Conservation (phyloP, 2,888 invertebrate genomes). For the Diarsia dahlii region DNA sequence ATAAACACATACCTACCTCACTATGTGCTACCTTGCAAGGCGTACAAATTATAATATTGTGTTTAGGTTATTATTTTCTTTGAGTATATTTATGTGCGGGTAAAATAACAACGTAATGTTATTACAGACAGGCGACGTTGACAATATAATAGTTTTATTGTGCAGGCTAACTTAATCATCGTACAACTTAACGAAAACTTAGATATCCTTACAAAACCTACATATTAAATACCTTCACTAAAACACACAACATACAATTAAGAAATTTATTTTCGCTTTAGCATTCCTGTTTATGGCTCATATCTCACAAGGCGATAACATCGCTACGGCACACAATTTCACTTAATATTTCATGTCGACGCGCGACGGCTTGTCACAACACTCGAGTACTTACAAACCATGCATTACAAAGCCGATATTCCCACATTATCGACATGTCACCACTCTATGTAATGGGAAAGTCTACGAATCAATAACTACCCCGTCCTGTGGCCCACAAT, state of each 20-base stretch:
- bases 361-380: conserved; percentile 26
- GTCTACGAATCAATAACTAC: conserved; percentile 52
- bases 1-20: no score
- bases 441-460: conserved; percentile 41
- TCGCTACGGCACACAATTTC: conserved; percentile 19
- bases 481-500: conserved; percentile 25
- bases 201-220: background rate
- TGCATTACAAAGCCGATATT: conserved; percentile 47
- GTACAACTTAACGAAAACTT: background rate
- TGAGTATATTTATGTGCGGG: background rate
- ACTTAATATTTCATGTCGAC: conserved; percentile 42
- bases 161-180: background rate
- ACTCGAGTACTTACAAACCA: conserved; percentile 14
- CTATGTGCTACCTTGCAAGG: no score
- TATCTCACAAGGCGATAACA: conserved; percentile 19
- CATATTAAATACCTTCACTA: background rate
- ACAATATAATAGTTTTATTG: background rate
- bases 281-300: conserved; percentile 17
- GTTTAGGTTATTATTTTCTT: background rate
- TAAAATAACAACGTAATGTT: background rate
- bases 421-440: conserved; percentile 45
- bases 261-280: background rate
- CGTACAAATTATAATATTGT: no score
- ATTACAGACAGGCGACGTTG: background rate
- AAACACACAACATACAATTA: background rate